Conservation (phyloP, 2,797 vertebrate species). For the Furcifer pardalis region DNA sequence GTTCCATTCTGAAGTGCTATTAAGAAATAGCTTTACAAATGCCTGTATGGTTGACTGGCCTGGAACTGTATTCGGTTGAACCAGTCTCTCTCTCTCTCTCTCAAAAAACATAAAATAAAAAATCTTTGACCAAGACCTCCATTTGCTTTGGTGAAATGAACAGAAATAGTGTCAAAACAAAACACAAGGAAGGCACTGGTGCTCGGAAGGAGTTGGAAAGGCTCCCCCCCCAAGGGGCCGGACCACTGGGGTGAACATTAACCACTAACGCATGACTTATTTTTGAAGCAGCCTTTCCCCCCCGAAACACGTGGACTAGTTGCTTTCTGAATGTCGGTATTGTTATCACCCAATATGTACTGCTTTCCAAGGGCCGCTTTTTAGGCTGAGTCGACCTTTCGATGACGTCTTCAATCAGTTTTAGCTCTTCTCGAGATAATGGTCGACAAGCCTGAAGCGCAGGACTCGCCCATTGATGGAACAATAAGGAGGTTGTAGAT, state of each 20-base stretch:
- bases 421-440: background rate
- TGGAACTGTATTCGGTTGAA: background rate
- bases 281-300: background rate
- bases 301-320: background rate
- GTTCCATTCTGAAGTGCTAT: no score
- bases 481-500: no score
- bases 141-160: background rate
- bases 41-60: background rate
- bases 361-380: background rate
- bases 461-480: background rate
- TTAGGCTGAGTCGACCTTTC: no score
- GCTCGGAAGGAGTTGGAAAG: background rate
- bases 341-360: no score
- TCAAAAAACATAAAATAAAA: no score
- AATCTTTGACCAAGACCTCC: background rate
- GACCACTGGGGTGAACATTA: background rate
- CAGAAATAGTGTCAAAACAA: no score
- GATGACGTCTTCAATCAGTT: background rate
- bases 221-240: background rate
- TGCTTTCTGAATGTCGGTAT: fast-evolving
- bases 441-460: background rate
- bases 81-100: background rate
- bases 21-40: no score
- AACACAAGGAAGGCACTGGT: background rate
- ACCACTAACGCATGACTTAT: background rate